phyloP scores from a whole-genome alignment of 2,797 vertebrate species.

The Enteromius trimaculatus region DNA sequence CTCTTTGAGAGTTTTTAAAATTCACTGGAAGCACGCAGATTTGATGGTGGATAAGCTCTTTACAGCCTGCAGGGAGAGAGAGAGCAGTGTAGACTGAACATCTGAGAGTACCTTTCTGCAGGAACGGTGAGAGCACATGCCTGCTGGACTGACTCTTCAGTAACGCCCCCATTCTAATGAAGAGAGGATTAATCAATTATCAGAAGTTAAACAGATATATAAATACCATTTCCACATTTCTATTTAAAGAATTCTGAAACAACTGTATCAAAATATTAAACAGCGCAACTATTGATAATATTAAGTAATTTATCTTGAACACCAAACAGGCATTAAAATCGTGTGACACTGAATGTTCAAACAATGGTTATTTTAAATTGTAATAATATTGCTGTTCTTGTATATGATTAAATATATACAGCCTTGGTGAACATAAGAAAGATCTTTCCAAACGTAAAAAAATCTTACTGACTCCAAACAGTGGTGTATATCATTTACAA shows the following conservation, averaged over 20 bases:
- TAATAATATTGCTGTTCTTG: neutral
- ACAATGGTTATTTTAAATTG: neutral
- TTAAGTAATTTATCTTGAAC: neutral
- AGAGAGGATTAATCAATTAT: neutral
- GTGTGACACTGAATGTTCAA: neutral
- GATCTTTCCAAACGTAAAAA: neutral
- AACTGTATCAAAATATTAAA: neutral
- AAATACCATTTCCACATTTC: neutral
- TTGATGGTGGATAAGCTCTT: neutral
- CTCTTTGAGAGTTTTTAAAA: neutral
- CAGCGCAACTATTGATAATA: neutral
- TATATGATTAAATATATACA: neutral
- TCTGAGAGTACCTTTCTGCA: conserved; percentile 74
- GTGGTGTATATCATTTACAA: neutral
- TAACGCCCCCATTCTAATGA: conserved; percentile 64
- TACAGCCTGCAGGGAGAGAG: neutral
- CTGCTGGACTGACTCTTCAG: conserved; percentile 73
- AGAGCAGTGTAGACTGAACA: neutral
- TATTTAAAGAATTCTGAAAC: neutral
- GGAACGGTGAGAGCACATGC: conserved; percentile 70
- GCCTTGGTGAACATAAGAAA: neutral
- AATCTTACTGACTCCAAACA: neutral
- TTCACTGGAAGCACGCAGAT: conserved; percentile 6
- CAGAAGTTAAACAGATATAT: neutral
- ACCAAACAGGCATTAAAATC: neutral